These are phyloP conservation scores for Dascyllus trimaculatus DNA, from an alignment of 2,113 vertebrate species.

Conservation along the genomic window DNA sequence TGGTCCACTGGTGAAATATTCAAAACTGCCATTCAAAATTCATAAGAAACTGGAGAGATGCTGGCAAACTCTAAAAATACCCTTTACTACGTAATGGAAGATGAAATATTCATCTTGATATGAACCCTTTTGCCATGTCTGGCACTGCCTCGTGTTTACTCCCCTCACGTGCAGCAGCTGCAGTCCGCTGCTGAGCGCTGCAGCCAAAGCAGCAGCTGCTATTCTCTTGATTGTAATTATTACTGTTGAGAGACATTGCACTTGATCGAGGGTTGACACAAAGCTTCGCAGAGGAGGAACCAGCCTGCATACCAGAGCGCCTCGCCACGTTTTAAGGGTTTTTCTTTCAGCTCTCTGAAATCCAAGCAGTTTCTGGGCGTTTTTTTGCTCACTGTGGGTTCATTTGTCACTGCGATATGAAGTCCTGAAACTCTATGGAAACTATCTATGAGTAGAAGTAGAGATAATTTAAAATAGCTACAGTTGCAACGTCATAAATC, in stretches of 20 bases:
- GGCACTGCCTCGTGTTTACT: conserved; percentile 32
- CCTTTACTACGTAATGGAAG: conserved; percentile 40
- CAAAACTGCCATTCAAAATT: conserved; percentile 74
- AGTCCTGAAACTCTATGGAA: too few relatives aligned
- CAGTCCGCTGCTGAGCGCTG: neutral
- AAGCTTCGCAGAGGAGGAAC: neutral
- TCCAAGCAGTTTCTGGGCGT: too few relatives aligned
- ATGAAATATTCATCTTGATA: conserved; percentile 79
- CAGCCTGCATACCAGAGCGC: neutral
- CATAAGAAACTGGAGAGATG: conserved; percentile 57
- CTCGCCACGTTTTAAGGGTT: neutral
- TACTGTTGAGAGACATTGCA: neutral
- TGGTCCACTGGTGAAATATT: conserved; percentile 76
- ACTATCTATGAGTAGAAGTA: too few relatives aligned
- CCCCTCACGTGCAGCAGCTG: conserved; percentile 36
- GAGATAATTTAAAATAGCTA: too few relatives aligned
- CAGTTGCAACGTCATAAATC: too few relatives aligned
- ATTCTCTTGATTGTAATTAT: conserved; percentile 32
- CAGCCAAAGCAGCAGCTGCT: conserved; percentile 28
- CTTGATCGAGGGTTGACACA: neutral
- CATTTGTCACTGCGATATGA: too few relatives aligned
- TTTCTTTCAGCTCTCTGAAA: too few relatives aligned
- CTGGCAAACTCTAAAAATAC: conserved; percentile 75
- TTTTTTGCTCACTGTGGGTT: too few relatives aligned
- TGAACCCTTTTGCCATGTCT: conserved; percentile 42